A percentile compares a stretch with the other conserved stretches of the same genome.
These are phyloP conservation scores for Aurelia aurita DNA, from an alignment of 30 jellyfish, hydroid and myxozoan genomes.

Conservation along the genomic window DNA sequence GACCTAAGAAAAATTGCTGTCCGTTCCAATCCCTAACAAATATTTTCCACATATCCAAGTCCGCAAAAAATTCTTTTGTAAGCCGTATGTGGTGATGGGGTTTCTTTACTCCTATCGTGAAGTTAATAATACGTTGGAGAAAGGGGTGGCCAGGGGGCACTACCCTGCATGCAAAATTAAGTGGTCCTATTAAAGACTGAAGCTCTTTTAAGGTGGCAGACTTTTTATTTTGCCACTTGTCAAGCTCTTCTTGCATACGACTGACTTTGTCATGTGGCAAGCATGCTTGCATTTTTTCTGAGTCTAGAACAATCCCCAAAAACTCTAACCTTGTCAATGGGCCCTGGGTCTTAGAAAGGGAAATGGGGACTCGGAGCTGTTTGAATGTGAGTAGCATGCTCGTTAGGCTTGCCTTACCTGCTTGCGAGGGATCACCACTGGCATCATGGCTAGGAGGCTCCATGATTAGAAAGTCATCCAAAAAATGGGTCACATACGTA, in stretches of 20 bases:
- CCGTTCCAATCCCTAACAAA: conserved; percentile 11
- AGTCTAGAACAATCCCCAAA: conserved; percentile 10
- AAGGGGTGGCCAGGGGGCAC: not conserved
- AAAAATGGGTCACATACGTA: no score
- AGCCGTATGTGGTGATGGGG: conserved; percentile 6
- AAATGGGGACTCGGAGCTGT: not conserved
- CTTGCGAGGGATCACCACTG: no score
- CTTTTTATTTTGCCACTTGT: not conserved
- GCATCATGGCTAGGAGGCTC: no score
- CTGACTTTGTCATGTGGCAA: not conserved
- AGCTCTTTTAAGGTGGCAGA: not conserved
- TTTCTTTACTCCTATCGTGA: not conserved
- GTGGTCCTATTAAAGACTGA: not conserved
- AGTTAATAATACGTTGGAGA: conserved; percentile 1
- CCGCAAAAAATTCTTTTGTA: not conserved
- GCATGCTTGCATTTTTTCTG: no score
- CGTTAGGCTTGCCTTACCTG: not conserved
- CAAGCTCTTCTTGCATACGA: not conserved
- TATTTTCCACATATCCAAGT: not conserved
- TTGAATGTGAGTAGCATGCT: not conserved
- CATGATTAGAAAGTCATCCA: no score
- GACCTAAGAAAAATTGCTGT: not conserved
- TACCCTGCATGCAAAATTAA: conserved; percentile 4
- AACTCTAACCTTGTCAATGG: conserved; percentile 5
- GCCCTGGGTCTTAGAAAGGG: not conserved